Conservation (phyloP, 2,888 invertebrate genomes). For the Scaptomyza parva region DNA sequence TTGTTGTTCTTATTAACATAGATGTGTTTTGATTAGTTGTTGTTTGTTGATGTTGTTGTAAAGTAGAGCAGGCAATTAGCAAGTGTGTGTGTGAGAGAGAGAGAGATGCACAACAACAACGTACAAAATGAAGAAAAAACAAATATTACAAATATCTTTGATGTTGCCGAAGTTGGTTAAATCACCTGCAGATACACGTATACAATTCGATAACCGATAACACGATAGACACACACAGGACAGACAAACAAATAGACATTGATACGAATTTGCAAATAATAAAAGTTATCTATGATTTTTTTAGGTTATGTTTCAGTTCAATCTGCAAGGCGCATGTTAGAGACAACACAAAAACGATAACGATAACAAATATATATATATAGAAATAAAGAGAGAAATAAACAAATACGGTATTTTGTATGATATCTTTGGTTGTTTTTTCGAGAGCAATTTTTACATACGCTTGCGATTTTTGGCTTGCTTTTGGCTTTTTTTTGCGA, state of each 20-base stretch:
- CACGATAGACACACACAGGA: constrained; percentile 6
- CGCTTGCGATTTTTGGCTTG: constrained; percentile 26
- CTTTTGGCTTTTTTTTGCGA: constrained; percentile 13
- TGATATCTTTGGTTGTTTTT: constrained; percentile 7
- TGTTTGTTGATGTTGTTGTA: constrained; percentile 1
- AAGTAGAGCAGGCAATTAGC: constrained; percentile 26
- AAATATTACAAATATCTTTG: neutral
- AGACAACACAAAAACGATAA: constrained; percentile 4
- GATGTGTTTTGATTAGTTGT: constrained; percentile 1
- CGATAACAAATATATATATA: constrained; percentile 6
- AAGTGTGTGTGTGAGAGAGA: constrained; percentile 1
- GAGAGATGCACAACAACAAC: constrained; percentile 42
- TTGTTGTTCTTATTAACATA: constrained; percentile 3
- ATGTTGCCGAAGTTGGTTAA: neutral
- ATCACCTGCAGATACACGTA: neutral
- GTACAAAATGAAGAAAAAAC: constrained; percentile 22
- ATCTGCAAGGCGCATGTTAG: constrained; percentile 12
- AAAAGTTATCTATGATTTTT: too few species aligned
- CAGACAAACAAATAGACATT: neutral
- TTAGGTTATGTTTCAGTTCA: neutral
- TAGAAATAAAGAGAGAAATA: too few species aligned
- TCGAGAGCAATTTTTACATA: constrained; percentile 49
- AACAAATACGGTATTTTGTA: constrained; percentile 1
- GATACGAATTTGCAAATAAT: too few species aligned
- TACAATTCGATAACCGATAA: constrained; percentile 8